Evolutionary conservation across 2,888 invertebrate genomes (phyloP).

Genomic region (Hirtodrosophila trivittata): DNA sequence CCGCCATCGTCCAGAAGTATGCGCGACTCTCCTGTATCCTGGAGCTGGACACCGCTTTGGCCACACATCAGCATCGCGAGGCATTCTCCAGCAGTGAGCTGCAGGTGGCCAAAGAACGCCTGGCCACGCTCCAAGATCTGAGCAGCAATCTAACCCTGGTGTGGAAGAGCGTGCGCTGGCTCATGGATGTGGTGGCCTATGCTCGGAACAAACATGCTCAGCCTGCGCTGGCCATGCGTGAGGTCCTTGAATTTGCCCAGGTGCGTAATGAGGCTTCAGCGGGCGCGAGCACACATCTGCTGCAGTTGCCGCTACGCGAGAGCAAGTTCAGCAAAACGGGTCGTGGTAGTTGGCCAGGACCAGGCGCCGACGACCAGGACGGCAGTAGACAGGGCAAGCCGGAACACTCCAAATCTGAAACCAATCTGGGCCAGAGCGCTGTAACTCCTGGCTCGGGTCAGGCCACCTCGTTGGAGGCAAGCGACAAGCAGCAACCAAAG

Average conservation of each 20-base stretch:
- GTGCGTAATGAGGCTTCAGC: constrained; percentile 57
- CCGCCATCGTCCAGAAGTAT: constrained; percentile 94
- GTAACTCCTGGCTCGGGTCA: constrained; percentile 48
- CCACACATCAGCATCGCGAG: constrained; percentile 96
- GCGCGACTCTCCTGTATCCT: constrained; percentile 96
- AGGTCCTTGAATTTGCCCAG: constrained; percentile 81
- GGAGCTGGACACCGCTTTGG: constrained; percentile 95
- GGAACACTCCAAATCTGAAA: constrained; percentile 94
- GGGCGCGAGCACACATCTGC: constrained; percentile 63
- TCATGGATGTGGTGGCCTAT: constrained; percentile 97
- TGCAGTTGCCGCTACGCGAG: constrained; percentile 85
- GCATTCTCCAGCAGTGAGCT: constrained; percentile 96
- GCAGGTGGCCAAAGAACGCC: constrained; percentile 92
- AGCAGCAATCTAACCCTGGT: constrained; percentile 93
- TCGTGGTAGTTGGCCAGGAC: constrained; percentile 94
- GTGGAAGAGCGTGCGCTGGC: constrained; percentile 98
- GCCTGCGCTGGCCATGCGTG: constrained; percentile 82
- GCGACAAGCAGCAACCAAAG: constrained; percentile 20
- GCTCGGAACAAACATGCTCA: constrained; percentile 90
- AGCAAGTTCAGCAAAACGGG: constrained; percentile 89
- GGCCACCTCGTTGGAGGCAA: constrained; percentile 11
- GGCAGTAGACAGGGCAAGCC: constrained; percentile 76
- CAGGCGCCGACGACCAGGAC: constrained; percentile 82
- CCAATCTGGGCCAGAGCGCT: constrained; percentile 85
- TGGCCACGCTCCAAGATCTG: constrained; percentile 92